Conservation (phyloP, 2,113 vertebrate genomes). For the Emydocephalus ijimae region DNA sequence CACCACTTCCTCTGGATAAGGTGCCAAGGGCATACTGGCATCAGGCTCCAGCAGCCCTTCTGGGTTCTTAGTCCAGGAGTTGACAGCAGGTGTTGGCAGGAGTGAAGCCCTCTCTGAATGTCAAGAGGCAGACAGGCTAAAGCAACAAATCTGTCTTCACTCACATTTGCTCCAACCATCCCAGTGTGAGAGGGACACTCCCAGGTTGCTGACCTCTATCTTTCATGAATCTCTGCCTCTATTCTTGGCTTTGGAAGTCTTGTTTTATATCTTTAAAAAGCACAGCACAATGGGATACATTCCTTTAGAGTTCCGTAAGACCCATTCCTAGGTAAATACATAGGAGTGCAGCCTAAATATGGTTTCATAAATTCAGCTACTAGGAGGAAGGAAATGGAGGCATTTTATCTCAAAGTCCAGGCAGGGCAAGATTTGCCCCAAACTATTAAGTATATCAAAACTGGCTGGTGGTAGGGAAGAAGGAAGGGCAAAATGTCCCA, state of each 20-base stretch:
- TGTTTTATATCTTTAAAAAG: background rate
- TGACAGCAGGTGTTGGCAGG: background rate
- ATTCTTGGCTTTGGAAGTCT: background rate
- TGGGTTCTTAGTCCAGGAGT: background rate
- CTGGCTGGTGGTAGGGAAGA: background rate
- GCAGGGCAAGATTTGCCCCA: background rate
- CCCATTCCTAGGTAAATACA: background rate
- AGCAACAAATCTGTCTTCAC: background rate
- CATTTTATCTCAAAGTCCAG: background rate
- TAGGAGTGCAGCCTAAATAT: background rate
- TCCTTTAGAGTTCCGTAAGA: background rate
- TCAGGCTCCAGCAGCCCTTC: background rate
- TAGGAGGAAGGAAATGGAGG: background rate
- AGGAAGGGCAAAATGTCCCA: background rate
- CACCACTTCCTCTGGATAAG: conserved; percentile 13
- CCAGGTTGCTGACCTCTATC: background rate
- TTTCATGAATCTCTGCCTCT: background rate
- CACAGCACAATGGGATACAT: background rate
- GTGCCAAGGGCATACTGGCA: background rate
- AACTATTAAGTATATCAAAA: background rate
- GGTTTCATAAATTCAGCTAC: background rate
- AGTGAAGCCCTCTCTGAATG: background rate
- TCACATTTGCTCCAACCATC: background rate
- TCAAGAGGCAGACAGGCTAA: background rate
- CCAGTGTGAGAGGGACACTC: background rate